Base-by-base conservation (phyloP, 2,797 vertebrate genomes). In the Luscinia luscinia region DNA sequence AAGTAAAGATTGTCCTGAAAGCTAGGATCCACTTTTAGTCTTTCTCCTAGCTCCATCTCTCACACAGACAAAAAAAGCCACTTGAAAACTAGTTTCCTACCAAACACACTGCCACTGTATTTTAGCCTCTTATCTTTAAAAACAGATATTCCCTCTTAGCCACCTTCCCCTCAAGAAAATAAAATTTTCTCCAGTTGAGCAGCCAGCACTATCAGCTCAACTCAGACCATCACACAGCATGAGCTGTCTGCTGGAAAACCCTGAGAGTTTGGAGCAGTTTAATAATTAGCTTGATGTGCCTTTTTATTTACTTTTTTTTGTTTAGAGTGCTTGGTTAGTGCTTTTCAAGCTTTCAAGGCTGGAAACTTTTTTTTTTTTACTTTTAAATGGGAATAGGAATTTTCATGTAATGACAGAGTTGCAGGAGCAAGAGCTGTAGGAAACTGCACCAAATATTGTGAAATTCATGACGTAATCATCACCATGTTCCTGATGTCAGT, bases 61-160 rank as follows among this genome's bases (percentile, higher is more conserved):
- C 38, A 74, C 27, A 55, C 30, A 46, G 46, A 82, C 45, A 57
- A 36, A 84, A 82, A 58, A n/a, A 27, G 3, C 4, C 69, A 45
- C 14, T 10, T 16, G 36, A 83, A 80, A 64, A 74, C 63, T 59
- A 86, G 30, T 49, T 73, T 83, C 90, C 30, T 49, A 30, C 18
- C 55, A 75, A 17, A 36, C 27, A 28, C 40, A 55, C n/a, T 87
- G 36, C 48, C 32, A 28, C 55, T 45, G 5, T 74, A 68, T 63
- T 82, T 91, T 68, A 63, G 52, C 72, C 22, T n/a, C 87, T 96
- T 95, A 95, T 91, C 95, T 96, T 77, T 43, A 34, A 83, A 59
- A 92, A 34, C 90, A 96, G 91, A 89, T 73, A 41, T 28, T 78
- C 5, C 7, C 45, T 81, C 70, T 73, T 62, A 73, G 43, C 48